Conservation (phyloP, 2,113 vertebrate species). For the Hystrix cristata region DNA sequence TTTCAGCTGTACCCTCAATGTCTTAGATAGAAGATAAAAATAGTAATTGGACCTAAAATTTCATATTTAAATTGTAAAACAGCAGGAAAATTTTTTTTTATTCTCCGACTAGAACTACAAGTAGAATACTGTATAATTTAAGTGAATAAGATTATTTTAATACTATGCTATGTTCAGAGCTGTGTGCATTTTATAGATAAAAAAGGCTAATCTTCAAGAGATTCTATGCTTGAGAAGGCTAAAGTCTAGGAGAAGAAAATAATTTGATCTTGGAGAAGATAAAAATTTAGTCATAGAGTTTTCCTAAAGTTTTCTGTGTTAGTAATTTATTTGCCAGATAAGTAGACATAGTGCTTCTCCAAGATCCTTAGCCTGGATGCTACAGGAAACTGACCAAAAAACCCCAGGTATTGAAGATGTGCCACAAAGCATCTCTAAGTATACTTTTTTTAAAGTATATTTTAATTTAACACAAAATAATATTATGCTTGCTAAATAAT, state of each 20-base stretch:
- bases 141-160: conserved; percentile 7
- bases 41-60: neutral
- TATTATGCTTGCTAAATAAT: neutral
- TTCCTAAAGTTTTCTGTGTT: neutral
- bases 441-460: neutral
- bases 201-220: conserved; percentile 12
- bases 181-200: conserved; percentile 2
- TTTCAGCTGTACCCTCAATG: neutral
- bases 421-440: neutral
- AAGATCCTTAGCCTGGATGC: neutral
- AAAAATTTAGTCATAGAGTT: neutral
- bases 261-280: neutral
- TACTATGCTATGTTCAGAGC: neutral
- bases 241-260: neutral
- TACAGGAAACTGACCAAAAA: neutral
- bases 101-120: neutral
- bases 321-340: conserved; percentile 13
- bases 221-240: neutral
- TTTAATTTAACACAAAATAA: neutral
- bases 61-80: neutral
- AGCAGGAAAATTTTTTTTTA: neutral
- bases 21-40: neutral
- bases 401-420: neutral
- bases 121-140: neutral
- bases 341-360: neutral